Conservation (phyloP, 2,113 vertebrate genomes). For the Opisthocomus hoazin region DNA sequence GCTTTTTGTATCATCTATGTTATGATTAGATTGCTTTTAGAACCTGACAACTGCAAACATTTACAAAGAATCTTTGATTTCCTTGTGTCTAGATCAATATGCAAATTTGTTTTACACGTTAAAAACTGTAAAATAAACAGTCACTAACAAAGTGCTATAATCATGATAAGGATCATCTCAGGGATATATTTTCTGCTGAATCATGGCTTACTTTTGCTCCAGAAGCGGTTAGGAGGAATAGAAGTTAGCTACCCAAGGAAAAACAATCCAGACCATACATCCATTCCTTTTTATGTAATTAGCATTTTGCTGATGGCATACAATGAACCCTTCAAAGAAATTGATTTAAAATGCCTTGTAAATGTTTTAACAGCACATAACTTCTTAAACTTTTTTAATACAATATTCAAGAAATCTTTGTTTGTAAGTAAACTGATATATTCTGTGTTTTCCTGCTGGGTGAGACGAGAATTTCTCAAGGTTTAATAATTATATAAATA, state of each 20-base stretch:
- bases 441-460: background rate
- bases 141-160: background rate
- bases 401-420: background rate
- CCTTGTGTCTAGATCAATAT: background rate
- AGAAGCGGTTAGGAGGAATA: background rate
- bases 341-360: background rate
- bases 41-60: background rate
- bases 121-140: background rate
- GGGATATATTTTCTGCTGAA: background rate
- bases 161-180: background rate
- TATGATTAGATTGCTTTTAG: conserved; percentile 1
- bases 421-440: background rate
- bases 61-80: background rate
- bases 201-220: background rate
- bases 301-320: background rate
- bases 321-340: background rate
- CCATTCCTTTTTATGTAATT: background rate
- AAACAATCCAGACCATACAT: background rate
- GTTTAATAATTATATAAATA: background rate
- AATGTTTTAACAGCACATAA: background rate
- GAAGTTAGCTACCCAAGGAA: background rate
- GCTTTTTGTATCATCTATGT: background rate
- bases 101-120: background rate
- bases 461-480: background rate
- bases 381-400: background rate